phyloP scores from a whole-genome alignment of 2,888 invertebrate genomes.

The Myopa testacea region DNA sequence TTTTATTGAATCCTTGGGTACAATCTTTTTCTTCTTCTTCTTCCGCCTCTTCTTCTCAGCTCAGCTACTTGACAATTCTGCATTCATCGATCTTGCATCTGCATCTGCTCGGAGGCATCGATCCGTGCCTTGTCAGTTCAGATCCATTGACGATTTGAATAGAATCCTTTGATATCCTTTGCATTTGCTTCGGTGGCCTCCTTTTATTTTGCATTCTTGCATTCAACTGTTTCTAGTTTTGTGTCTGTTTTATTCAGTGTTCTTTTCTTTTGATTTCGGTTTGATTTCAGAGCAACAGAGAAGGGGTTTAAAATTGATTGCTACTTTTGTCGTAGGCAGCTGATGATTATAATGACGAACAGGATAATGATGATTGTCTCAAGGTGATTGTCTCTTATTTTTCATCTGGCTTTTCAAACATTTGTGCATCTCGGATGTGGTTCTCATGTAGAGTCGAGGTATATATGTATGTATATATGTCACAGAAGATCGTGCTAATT shows the following conservation, averaged over 20 bases:
- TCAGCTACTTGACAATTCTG: neutral
- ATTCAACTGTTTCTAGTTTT: slow-evolving; percentile 16
- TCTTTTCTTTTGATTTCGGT: neutral
- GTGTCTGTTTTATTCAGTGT: neutral
- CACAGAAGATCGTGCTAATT: too few relatives aligned
- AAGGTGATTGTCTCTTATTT: too few relatives aligned
- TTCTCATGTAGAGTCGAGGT: too few relatives aligned
- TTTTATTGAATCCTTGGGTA: slow-evolving; percentile 1
- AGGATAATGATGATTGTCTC: too few relatives aligned
- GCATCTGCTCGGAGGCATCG: too few relatives aligned
- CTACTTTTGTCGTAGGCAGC: slow-evolving; percentile 3
- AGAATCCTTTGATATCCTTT: slow-evolving; percentile 56
- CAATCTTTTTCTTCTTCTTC: neutral
- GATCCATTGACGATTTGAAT: neutral
- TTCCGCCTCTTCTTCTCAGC: neutral
- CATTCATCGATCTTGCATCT: neutral
- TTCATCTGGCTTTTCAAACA: too few relatives aligned
- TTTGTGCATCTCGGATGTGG: too few relatives aligned
- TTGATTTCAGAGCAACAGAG: neutral
- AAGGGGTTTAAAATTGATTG: slow-evolving; percentile 4
- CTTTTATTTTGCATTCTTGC: slow-evolving; percentile 34
- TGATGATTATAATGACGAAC: neutral
- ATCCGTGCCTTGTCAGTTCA: too few relatives aligned
- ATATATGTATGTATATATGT: too few relatives aligned
- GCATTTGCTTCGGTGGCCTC: slow-evolving; percentile 49